A percentile compares a stretch with the other conserved stretches of the same genome.
phyloP scores from a whole-genome alignment of 2,888 invertebrate genomes.

The Synergus gifuensis region DNA sequence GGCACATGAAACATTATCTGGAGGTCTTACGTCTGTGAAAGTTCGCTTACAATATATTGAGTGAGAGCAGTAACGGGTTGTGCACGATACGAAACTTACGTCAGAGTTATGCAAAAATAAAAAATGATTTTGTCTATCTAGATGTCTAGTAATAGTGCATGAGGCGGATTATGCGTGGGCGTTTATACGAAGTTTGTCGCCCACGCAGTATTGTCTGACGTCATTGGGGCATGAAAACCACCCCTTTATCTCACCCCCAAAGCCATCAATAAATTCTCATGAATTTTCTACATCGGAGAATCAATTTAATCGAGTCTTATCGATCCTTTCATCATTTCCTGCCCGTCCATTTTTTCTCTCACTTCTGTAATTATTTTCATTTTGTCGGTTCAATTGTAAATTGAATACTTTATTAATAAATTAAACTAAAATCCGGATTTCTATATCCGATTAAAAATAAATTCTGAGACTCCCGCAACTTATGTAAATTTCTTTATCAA shows the following conservation, averaged over 20 bases:
- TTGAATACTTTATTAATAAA: not conserved
- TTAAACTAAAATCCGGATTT: not conserved
- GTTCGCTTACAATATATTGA: not conserved
- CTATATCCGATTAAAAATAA: not conserved
- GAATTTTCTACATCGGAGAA: not conserved
- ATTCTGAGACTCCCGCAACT: not conserved
- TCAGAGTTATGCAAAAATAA: constrained; percentile 19
- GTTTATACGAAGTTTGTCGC: constrained; percentile 3
- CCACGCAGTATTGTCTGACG: constrained; percentile 12
- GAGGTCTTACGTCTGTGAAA: constrained; percentile 2
- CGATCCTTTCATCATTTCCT: not conserved
- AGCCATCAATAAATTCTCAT: not conserved
- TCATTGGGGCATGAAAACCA: constrained; percentile 11
- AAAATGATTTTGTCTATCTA: constrained; percentile 31
- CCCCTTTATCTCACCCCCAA: not conserved
- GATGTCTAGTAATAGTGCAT: constrained; percentile 13
- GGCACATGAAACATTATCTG: not conserved
- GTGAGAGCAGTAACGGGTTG: constrained; percentile 30
- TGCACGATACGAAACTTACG: constrained; percentile 33
- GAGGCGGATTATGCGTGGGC: not conserved
- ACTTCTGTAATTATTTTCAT: not conserved
- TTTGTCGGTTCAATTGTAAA: not conserved
- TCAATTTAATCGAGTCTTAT: not conserved
- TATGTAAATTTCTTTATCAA: not conserved
- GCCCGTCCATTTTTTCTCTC: not conserved